Evolutionary conservation across 1,140 invertebrate species (phyloP), one percentile per base, ranked within the genome.

Genomic region (Drosophila sechellia): DNA sequence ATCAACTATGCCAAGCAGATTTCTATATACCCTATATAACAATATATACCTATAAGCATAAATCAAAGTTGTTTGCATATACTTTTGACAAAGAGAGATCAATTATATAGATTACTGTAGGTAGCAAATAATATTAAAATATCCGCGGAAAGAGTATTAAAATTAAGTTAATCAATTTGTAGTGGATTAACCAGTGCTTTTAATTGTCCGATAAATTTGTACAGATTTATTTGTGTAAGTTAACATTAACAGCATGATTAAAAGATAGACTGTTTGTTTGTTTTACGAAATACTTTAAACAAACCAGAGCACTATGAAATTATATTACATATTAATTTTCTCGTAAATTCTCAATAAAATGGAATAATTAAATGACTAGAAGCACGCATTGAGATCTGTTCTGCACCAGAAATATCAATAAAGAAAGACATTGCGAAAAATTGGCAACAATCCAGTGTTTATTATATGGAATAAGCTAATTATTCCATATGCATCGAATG

Each of bases 201-300:
- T 50, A 15, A 34, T 34, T 50, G 5, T n/a, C 25, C 25, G 25
- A 49, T 49, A 27, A 49, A 27, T 27, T 27, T 15, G 25, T 25
- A 50, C 27, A 17, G 46, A 49, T 50, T 34, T 34, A 50, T 50
- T 50, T 50, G 27, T 17, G 15, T 11, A 50, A 15, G 11, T 17
- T n/a, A n/a, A n/a, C n/a, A 50, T 50, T 50, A 50, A 50, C 25
- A 50, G n/a, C 25, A 15, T 17, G n/a, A 50, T 34, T 50, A 31
- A 49, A 1, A 15, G 46, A 27, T 27, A n/a, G 13, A 1, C 27
- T 4, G 25, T 12, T 34, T 50, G 10, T 34, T 34, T 34, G 11
- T 12, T 50, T 53, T 52, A 35, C n/a, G n/a, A 17, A 52, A 20
- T 52, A 3, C 17, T 20, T 35, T 13, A 8, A 52, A 20, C 20